Conservation (phyloP, 1,140 invertebrate species). For the Radopholus similis region DNA sequence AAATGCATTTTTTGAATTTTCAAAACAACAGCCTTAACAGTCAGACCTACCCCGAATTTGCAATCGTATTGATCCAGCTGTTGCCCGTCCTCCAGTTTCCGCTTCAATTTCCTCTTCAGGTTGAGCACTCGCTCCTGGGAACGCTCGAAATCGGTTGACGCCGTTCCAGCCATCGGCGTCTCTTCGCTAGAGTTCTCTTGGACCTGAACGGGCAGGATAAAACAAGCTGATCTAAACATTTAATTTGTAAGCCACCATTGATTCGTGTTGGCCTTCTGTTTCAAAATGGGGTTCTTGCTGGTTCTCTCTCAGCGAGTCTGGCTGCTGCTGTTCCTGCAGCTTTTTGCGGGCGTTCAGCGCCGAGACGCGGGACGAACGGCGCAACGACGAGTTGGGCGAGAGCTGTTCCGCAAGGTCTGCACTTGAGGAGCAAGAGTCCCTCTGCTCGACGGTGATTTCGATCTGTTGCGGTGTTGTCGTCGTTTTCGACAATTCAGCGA, state of each 20-base stretch:
- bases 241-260: not conserved
- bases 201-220: constrained; percentile 12
- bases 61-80: constrained; percentile 51
- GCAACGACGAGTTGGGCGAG: constrained; percentile 12
- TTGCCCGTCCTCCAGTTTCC: constrained; percentile 26
- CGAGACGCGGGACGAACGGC: constrained; percentile 45
- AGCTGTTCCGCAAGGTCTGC: not conserved
- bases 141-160: constrained; percentile 15
- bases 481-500: not conserved
- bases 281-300: not conserved
- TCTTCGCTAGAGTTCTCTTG: not conserved
- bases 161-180: not conserved
- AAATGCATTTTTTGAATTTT: no score
- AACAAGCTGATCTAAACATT: not conserved
- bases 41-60: constrained; percentile 35
- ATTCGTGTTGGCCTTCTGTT: not conserved
- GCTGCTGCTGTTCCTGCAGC: constrained; percentile 22
- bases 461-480: not conserved
- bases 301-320: not conserved
- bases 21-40: no score
- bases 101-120: constrained; percentile 39
- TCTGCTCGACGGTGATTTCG: not conserved
- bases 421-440: not conserved
- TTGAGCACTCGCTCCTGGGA: not conserved
- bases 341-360: constrained; percentile 49